Evolutionary conservation across 2,888 invertebrate species (phyloP), one percentile per base, ranked within the genome.

Genomic region (Cosmia trapezina): DNA sequence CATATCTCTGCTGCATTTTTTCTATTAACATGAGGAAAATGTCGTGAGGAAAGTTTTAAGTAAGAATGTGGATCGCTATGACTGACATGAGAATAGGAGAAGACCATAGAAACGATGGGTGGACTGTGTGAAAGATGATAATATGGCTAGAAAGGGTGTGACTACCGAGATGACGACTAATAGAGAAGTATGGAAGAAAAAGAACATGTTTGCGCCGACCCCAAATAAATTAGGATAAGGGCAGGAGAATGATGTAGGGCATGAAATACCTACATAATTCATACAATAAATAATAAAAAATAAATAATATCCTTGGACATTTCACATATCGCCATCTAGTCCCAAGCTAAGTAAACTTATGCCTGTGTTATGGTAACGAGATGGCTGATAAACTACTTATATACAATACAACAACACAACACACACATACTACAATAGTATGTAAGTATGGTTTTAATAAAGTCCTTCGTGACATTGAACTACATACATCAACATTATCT

Each of bases 401-500:
- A n/a, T n/a, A n/a, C n/a, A n/a, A n/a, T n/a, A n/a, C n/a, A n/a
- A n/a, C n/a, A n/a, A n/a, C n/a, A n/a, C n/a, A n/a, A n/a, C n/a
- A n/a, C n/a, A n/a, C n/a, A n/a, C n/a, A n/a, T n/a, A n/a, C n/a
- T 28, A 43, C n/a, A 64, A 33, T 56, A 28, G 17, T 47, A 47
- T 53, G 7, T 22, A 53, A 22, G n/a, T 53, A 43, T 14, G 45
- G 11, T 17, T 41, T 41, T 56, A 49, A 49, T 59, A 60, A 17
- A 63, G 22, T 81, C 66, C 22, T 57, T 28, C 7, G 45, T 79
- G 67, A 79, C 74, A 74, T 79, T 80, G 80, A 70, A 70, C 64
- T 73, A 80, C 61, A 82, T 74, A 53, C 51, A 57, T 45, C 43
- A 56, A 54, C n/a, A 17, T 73, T 77, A 81, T 73, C 70, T 69